These are phyloP conservation scores for Pachliopta kotzebuea DNA, from an alignment of 2,888 invertebrate species.

Conservation along the genomic window DNA sequence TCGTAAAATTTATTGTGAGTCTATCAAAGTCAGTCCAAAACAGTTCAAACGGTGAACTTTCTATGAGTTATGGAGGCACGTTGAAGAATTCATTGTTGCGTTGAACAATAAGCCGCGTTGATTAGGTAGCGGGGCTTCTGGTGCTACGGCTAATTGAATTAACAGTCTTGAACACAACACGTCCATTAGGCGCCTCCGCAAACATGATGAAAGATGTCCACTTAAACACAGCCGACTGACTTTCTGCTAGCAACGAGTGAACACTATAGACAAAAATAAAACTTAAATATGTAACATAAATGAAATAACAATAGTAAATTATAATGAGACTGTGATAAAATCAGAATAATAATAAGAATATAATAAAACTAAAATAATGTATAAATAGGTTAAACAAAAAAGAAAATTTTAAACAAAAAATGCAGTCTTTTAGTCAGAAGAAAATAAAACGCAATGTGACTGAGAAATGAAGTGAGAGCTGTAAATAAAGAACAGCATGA, in stretches of 20 bases:
- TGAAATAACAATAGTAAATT: too few relatives aligned
- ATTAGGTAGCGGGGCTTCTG: slow-evolving; percentile 52
- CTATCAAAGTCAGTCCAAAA: slow-evolving; percentile 14
- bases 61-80: slow-evolving; percentile 28
- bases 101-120: slow-evolving; percentile 64
- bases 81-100: slow-evolving; percentile 53
- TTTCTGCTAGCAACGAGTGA: slow-evolving; percentile 18
- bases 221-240: slow-evolving; percentile 26
- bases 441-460: too few relatives aligned
- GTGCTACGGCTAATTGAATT: slow-evolving; percentile 66
- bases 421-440: too few relatives aligned
- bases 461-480: too few relatives aligned
- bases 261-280: too few relatives aligned
- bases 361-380: too few relatives aligned
- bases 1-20: slow-evolving; percentile 12
- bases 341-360: too few relatives aligned
- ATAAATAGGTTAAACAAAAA: too few relatives aligned
- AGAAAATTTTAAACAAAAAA: too few relatives aligned
- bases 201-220: slow-evolving; percentile 47
- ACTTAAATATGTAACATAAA: too few relatives aligned
- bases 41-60: slow-evolving; percentile 4
- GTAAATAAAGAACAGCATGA: too few relatives aligned
- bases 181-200: slow-evolving; percentile 64
- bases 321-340: too few relatives aligned
- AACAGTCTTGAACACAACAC: slow-evolving; percentile 67